These are phyloP conservation scores for Synanthedon vespiformis DNA, from an alignment of 2,888 invertebrate genomes.

Conservation along the genomic window DNA sequence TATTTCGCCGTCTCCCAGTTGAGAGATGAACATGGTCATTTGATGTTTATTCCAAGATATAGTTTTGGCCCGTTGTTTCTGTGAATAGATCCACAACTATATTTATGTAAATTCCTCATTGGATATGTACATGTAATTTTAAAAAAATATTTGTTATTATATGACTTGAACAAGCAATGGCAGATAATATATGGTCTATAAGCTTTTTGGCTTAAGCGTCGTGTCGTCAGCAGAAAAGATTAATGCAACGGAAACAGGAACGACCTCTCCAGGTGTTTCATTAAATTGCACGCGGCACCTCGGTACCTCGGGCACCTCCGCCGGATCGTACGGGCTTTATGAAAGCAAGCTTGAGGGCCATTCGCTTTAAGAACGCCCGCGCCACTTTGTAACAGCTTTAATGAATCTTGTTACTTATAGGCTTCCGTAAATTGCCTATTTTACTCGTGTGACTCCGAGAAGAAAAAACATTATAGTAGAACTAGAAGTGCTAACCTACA, in stretches of 20 bases:
- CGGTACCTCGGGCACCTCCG: conserved; percentile 60
- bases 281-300: conserved; percentile 63
- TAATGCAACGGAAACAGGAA: conserved; percentile 64
- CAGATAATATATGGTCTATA: too few relatives aligned
- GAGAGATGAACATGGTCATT: conserved; percentile 33
- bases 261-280: conserved; percentile 69
- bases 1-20: conserved; percentile 38
- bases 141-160: too few relatives aligned
- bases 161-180: too few relatives aligned
- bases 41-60: conserved; percentile 45
- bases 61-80: conserved; percentile 34
- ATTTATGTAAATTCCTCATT: conserved; percentile 1
- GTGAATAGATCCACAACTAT: conserved; percentile 9
- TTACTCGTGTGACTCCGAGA: conserved; percentile 41
- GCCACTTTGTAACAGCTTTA: conserved; percentile 69
- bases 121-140: neutral
- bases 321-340: conserved; percentile 63
- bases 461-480: conserved; percentile 5
- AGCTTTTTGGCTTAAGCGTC: neutral
- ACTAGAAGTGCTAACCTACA: too few relatives aligned
- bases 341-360: conserved; percentile 66
- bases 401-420: conserved; percentile 71
- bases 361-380: conserved; percentile 68
- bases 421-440: conserved; percentile 63
- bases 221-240: conserved; percentile 20